These are phyloP conservation scores for Tarsius wallacei DNA, from an alignment of 2,797 vertebrate species.

Conservation along the genomic window DNA sequence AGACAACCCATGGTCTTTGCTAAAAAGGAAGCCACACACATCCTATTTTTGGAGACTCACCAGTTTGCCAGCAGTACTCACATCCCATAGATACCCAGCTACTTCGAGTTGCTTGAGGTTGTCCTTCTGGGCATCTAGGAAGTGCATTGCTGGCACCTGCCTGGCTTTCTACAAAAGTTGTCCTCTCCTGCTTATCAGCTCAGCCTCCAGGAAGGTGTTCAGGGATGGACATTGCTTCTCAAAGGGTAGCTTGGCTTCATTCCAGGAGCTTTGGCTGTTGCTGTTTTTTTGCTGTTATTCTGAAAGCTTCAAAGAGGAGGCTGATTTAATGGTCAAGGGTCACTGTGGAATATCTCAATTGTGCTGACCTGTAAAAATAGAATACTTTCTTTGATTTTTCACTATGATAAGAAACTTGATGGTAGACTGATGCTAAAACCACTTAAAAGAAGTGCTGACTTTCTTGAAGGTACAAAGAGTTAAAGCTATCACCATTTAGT, in stretches of 20 bases:
- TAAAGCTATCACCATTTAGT: not conserved
- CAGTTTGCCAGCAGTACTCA: not conserved
- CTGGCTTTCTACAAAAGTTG: not conserved
- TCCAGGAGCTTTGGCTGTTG: not conserved
- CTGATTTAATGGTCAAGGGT: not conserved
- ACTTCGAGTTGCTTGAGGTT: not conserved
- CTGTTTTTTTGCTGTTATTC: not conserved
- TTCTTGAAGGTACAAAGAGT: slow-evolving; percentile 1
- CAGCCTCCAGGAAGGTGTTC: not conserved
- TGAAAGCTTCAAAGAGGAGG: not conserved
- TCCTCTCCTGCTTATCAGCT: not conserved
- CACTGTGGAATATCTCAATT: not conserved
- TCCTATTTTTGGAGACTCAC: not conserved
- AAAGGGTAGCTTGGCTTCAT: not conserved
- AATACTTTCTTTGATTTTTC: not conserved
- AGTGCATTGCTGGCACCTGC: not conserved
- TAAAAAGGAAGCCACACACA: not conserved
- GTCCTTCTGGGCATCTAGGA: not conserved
- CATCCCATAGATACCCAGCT: not conserved
- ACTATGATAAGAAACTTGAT: not conserved
- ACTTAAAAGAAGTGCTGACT: not conserved
- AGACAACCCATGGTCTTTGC: not conserved
- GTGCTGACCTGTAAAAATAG: not conserved
- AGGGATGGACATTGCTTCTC: not conserved
- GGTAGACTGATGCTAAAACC: not conserved